Percentiles rank a stretch among this genome's conserved stretches.
Evolutionary conservation across 2,888 invertebrate species (phyloP).

Genomic region (Polymixis flavicincta): DNA sequence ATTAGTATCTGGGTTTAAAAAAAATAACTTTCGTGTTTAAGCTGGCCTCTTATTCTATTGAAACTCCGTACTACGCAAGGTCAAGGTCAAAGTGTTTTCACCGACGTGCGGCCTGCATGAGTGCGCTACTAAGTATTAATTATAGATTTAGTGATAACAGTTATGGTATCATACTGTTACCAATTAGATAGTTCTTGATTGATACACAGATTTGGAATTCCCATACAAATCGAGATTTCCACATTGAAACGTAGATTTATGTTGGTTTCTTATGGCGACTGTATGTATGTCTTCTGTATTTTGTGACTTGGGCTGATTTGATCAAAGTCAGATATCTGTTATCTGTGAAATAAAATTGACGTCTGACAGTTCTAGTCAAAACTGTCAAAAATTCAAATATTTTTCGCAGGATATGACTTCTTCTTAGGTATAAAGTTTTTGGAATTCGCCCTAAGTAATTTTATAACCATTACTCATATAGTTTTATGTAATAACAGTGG

Average conservation of each 20-base stretch:
- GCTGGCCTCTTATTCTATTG: background rate
- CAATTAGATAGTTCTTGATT: background rate
- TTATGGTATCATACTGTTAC: background rate
- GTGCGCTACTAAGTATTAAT: conserved; percentile 31
- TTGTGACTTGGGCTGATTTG: background rate
- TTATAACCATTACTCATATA: background rate
- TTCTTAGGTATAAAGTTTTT: too few species aligned
- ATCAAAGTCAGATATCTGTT: too few species aligned
- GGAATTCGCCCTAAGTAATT: background rate
- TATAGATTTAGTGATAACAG: background rate
- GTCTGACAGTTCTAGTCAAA: too few species aligned
- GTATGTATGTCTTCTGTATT: background rate
- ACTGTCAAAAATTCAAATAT: too few species aligned
- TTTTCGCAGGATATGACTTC: too few species aligned
- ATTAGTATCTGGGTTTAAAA: too few species aligned
- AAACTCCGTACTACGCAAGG: background rate
- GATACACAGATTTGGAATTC: background rate
- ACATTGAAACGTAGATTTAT: background rate
- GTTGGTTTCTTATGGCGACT: background rate
- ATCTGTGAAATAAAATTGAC: too few species aligned
- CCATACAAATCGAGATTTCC: background rate
- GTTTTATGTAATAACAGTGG: background rate
- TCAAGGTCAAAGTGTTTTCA: background rate
- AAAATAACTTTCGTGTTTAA: too few species aligned
- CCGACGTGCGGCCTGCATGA: background rate